Conservation (phyloP, 2,888 invertebrate genomes). For the Eulithis testata region DNA sequence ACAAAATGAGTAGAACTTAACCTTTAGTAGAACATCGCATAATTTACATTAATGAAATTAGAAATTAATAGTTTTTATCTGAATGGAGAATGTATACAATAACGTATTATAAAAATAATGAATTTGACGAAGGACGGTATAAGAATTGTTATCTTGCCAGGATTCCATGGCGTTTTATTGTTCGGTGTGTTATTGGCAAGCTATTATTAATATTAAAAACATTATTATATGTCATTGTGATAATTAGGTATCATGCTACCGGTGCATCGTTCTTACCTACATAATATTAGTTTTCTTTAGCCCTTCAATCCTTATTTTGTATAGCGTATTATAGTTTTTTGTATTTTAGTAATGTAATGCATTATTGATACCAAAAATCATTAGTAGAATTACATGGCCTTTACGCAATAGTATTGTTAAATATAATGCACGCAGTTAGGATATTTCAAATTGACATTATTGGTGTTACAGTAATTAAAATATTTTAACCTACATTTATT, state of each 20-base stretch:
- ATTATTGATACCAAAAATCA: constrained; percentile 67
- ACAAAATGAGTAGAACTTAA: constrained; percentile 56
- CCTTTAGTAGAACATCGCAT: constrained; percentile 60
- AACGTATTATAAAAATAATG: constrained; percentile 65
- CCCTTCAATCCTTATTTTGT: constrained; percentile 40
- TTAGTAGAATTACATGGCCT: constrained; percentile 67
- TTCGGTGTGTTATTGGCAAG: constrained; percentile 75
- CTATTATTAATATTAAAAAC: constrained; percentile 55
- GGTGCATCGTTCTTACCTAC: constrained; percentile 57
- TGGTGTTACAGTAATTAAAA: constrained; percentile 69
- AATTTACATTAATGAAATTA: constrained; percentile 70
- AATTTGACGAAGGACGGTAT: constrained; percentile 55
- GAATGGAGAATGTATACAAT: constrained; percentile 73
- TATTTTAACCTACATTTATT: constrained; percentile 43
- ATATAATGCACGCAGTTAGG: constrained; percentile 65
- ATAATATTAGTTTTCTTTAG: constrained; percentile 45
- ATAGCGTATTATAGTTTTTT: constrained; percentile 42
- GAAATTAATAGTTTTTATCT: constrained; percentile 77
- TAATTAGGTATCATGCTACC: constrained; percentile 73
- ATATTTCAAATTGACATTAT: constrained; percentile 57
- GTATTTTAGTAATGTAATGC: constrained; percentile 50
- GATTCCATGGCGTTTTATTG: constrained; percentile 71
- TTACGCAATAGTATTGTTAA: constrained; percentile 64
- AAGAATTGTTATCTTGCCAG: constrained; percentile 76
- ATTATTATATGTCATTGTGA: constrained; percentile 71